Base-by-base conservation (phyloP, 2,113 vertebrate genomes). In the Rhea pennata region DNA sequence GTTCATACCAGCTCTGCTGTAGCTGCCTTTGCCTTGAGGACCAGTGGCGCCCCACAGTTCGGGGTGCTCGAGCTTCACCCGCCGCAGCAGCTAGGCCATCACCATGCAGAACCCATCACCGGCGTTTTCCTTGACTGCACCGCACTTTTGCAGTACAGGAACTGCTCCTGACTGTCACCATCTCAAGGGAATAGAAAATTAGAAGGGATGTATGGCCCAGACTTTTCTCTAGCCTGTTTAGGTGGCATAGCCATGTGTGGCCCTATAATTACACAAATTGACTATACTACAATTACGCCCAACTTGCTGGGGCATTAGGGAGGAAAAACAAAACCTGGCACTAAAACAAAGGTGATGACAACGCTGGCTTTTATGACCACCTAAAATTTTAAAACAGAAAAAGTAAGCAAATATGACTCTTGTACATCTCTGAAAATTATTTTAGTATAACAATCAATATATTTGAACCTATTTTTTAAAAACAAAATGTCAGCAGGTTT, bases 71-170 rank as follows among this genome's bases (percentile, higher is more conserved):
- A 74, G 10, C 42, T 73, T 87, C 33, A 16, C 17, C 39, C 62
- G 19, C 29, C 16, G 19, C 29, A 58, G 16, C 29, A 58, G 56
- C 56, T 31, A 33, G 27, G 29, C 56, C 13, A 17, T 29, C 29
- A 10, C 53, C 53, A 54, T 27, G 22, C 59, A 23, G 69, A 48
- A 15, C 23, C 10, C 20, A 42, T 12, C 56, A 31, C 4, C 1
- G 2, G 46, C 2, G 0, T 1, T 2, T 66, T 88, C 22, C 62
- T 10, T 48, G 26, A 16, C 48, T 42, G 62, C 11, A 2, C 61
- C 67, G 50, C 5, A 24, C 31, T 79, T 59, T 53, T 1, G 0
- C 1, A 0, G 15, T 10, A 51, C 6, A 40, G 26, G 9, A 23
- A 10, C 36, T 77, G 54, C 46, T 42, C 16, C 59, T 87, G 29